These are phyloP conservation scores for Gnathonemus echidnorhynchus DNA, from an alignment of 2,113 vertebrate species.

Conservation along the genomic window DNA sequence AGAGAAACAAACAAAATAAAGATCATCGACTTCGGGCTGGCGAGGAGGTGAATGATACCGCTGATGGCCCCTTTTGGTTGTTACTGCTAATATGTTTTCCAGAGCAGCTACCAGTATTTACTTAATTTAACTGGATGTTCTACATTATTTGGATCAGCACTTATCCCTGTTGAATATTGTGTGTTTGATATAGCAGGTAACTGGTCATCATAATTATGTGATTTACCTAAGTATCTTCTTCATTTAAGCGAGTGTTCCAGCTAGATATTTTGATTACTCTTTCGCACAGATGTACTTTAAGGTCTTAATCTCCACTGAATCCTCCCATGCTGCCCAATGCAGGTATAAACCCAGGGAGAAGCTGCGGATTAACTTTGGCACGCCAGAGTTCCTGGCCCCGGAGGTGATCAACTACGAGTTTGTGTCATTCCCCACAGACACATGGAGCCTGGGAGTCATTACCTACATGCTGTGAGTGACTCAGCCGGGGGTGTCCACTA, in stretches of 20 bases:
- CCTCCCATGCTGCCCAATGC: constrained; percentile 20
- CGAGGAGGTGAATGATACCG: constrained; percentile 73
- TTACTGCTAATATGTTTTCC: not conserved
- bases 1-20: constrained; percentile 88
- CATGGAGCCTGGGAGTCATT: constrained; percentile 97
- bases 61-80: not conserved
- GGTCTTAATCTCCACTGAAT: not conserved
- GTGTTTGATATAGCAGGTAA: not conserved
- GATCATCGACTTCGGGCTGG: constrained; percentile 97
- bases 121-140: not conserved
- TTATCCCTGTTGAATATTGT: not conserved
- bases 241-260: not conserved
- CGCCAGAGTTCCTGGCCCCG: constrained; percentile 91
- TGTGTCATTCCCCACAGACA: constrained; percentile 94
- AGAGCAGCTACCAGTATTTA: not conserved
- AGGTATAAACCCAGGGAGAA: constrained; percentile 96
- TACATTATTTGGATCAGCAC: not conserved
- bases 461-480: constrained; percentile 91
- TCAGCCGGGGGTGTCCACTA: not conserved
- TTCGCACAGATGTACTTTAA: not conserved
- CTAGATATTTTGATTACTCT: not conserved
- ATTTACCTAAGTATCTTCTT: not conserved
- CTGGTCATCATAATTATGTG: not conserved
- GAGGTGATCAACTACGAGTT: constrained; percentile 97
- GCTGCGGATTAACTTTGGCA: constrained; percentile 90